Conservation (phyloP, 2,797 vertebrate species). For the Siniperca obscura region DNA sequence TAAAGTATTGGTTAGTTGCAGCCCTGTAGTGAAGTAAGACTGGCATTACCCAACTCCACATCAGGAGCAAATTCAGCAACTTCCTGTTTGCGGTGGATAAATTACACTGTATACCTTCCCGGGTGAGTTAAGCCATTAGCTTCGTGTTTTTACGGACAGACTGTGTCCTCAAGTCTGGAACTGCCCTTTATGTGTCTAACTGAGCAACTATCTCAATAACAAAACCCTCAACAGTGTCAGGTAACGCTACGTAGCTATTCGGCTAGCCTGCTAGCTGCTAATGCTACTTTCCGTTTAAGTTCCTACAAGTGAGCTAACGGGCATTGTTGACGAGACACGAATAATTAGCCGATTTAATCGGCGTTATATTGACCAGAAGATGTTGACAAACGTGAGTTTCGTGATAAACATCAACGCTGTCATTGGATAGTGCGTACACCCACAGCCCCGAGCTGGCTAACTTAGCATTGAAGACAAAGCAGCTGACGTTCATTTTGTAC, state of each 20-base stretch:
- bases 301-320: neutral
- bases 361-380: neutral
- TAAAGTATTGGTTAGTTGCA: too few relatives aligned
- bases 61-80: conserved; percentile 25
- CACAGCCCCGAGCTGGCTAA: conserved; percentile 6
- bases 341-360: neutral
- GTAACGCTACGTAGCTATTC: conserved; percentile 35
- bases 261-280: conserved; percentile 45
- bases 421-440: neutral
- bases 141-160: neutral
- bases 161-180: neutral
- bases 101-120: neutral
- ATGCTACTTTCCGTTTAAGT: conserved; percentile 1
- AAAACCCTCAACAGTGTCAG: conserved; percentile 6
- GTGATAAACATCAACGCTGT: conserved; percentile 21
- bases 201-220: neutral
- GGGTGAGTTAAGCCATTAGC: too few relatives aligned
- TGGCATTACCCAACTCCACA: conserved; percentile 33
- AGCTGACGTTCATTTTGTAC: conserved; percentile 66
- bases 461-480: conserved; percentile 63
- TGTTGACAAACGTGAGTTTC: neutral
- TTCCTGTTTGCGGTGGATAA: conserved; percentile 59
- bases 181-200: neutral
- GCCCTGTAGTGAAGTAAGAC: neutral
- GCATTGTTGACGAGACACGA: fast-evolving